Conservation (phyloP, 2,888 invertebrate genomes). For the Lacanobia wlatinum region DNA sequence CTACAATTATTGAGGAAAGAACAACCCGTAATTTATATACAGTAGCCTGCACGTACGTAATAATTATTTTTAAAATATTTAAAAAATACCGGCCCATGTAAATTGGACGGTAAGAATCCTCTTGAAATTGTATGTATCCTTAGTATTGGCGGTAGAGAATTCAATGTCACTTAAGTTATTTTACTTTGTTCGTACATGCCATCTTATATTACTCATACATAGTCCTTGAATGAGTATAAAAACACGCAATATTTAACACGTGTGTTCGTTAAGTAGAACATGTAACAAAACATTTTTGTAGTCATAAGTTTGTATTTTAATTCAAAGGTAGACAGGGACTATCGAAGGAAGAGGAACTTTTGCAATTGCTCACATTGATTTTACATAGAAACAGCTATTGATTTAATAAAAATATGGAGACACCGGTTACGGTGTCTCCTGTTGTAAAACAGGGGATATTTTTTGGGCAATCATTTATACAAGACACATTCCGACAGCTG, state of each 20-base stretch:
- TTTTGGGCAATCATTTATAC: neutral
- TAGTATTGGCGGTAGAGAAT: conserved; percentile 36
- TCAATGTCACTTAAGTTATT: conserved; percentile 50
- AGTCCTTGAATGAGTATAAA: conserved; percentile 47
- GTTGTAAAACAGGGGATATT: neutral
- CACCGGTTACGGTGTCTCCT: too few species aligned
- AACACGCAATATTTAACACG: conserved; percentile 51
- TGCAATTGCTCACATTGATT: neutral
- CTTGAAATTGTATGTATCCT: conserved; percentile 47
- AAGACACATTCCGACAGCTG: neutral
- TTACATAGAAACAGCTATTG: conserved; percentile 60
- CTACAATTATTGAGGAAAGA: conserved; percentile 79
- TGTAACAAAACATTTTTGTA: conserved; percentile 16
- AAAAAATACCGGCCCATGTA: conserved; percentile 69
- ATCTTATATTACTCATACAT: conserved; percentile 51
- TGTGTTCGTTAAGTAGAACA: conserved; percentile 27
- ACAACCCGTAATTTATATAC: conserved; percentile 79
- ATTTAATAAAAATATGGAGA: conserved; percentile 45
- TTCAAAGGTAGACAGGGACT: neutral
- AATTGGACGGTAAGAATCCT: conserved; percentile 54
- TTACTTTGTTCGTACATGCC: conserved; percentile 52
- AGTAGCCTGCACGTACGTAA: conserved; percentile 79
- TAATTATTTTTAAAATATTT: conserved; percentile 80
- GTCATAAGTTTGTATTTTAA: neutral
- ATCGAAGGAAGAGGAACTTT: neutral